Evolutionary conservation across 2,797 vertebrate species (phyloP), one percentile per base, ranked within the genome.

Genomic region (Tenualosa ilisha): DNA sequence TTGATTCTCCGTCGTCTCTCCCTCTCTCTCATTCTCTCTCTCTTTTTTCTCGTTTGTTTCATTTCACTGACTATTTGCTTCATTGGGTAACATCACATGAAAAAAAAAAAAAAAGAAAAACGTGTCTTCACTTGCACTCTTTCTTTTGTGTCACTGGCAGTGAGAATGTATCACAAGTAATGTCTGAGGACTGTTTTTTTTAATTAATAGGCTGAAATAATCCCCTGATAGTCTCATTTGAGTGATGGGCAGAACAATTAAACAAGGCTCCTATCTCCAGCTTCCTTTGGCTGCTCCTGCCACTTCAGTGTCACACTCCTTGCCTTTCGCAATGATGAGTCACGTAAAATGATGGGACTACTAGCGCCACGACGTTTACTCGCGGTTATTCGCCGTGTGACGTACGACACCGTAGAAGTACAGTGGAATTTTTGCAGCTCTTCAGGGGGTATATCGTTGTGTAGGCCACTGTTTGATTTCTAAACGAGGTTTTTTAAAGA

Each of bases 221-320:
- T 79, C 72, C 72, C 40, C 72, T 43, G 72, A 79, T 79, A 79
- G 72, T 79, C 72, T 79, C 22, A 79, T 40, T 79, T 79, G 72
- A 79, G 40, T 79, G 72, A 79, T 79, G 72, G 72, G 72, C 72
- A 79, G 72, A 7, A n/a, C 40, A 79, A 79, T 79, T 79, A 79
- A 79, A 79, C 72, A 79, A 79, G 72, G 43, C 72, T 46, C 72
- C 72, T 84, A 84, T 63, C 79, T 68, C 22, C 81, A 63, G n/a
- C 17, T 46, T 81, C 61, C 37, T 81, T 24, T 20, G 50, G 51
- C 46, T 79, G 40, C 5, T 1, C 17, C 40, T 22, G 72, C 37
- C 72, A 79, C 72, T 79, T 1, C 26, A 22, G 17, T 46, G 37
- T 79, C 72, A 79, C 37, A 8, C 72, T 79, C 15, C 31, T 43